phyloP scores from a whole-genome alignment of 2,888 invertebrate genomes.

The Drosophila recens region DNA sequence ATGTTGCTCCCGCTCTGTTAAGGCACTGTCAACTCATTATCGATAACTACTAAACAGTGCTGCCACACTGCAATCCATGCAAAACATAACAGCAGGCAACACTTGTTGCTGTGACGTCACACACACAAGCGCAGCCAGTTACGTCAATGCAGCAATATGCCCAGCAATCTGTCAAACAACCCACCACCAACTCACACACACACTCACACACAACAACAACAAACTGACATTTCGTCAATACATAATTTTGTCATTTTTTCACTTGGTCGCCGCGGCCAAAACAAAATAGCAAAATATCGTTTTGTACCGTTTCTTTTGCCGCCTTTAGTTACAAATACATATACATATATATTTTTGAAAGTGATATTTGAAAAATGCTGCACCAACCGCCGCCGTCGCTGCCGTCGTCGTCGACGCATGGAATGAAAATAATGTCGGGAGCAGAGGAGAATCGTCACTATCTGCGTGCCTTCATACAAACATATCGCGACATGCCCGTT shows the following conservation, averaged over 20 bases:
- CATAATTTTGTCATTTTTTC: constrained; percentile 58
- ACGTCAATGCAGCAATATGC: constrained; percentile 82
- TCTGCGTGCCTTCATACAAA: constrained; percentile 81
- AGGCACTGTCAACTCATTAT: constrained; percentile 2
- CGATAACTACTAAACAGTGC: constrained; percentile 34
- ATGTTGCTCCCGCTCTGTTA: constrained; percentile 3
- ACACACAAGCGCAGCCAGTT: constrained; percentile 56
- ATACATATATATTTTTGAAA: constrained; percentile 36
- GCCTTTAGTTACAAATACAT: constrained; percentile 18
- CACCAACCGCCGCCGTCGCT: constrained; percentile 63
- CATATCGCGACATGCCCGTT: constrained; percentile 82
- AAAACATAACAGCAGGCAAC: constrained; percentile 37
- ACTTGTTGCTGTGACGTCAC: constrained; percentile 75
- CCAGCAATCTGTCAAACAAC: constrained; percentile 79
- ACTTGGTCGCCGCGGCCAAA: constrained; percentile 19
- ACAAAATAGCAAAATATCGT: not conserved
- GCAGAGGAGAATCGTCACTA: constrained; percentile 83
- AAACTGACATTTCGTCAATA: constrained; percentile 82
- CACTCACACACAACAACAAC: constrained; percentile 42
- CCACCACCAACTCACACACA: constrained; percentile 59
- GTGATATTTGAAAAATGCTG: constrained; percentile 58
- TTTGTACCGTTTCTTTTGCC: constrained; percentile 18
- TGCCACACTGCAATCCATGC: constrained; percentile 14
- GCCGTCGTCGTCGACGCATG: constrained; percentile 52
- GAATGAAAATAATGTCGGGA: constrained; percentile 76